A percentile compares a stretch with the other conserved stretches of the same genome.
Evolutionary conservation across 2,888 invertebrate species (phyloP).

Genomic region (Fragum whitleyi): DNA sequence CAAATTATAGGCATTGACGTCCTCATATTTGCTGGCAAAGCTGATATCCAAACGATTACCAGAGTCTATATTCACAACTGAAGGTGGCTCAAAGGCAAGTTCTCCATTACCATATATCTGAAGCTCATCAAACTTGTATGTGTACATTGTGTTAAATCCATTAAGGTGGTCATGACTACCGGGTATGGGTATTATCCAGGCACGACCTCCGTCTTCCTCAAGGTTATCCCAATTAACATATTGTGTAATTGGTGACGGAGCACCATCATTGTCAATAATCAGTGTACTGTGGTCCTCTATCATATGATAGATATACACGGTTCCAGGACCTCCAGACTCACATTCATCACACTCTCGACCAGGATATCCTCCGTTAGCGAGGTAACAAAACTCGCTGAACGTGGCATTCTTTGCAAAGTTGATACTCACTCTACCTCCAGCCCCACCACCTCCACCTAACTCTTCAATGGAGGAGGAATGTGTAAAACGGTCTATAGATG

Average conservation of each 20-base stretch:
- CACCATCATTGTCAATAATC: constrained; percentile 76
- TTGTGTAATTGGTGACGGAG: constrained; percentile 63
- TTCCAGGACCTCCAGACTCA: constrained; percentile 77
- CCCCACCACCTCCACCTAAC: constrained; percentile 67
- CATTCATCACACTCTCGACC: constrained; percentile 60
- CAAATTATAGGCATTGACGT: constrained; percentile 60
- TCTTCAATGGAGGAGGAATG: neutral
- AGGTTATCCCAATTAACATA: constrained; percentile 74
- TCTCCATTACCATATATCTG: constrained; percentile 79
- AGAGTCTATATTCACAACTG: constrained; percentile 44
- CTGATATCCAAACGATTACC: constrained; percentile 46
- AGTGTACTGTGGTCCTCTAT: constrained; percentile 73
- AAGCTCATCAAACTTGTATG: constrained; percentile 75
- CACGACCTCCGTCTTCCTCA: constrained; percentile 69
- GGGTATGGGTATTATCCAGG: constrained; percentile 78
- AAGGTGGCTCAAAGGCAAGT: constrained; percentile 73
- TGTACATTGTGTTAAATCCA: constrained; percentile 42
- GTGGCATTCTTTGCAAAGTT: constrained; percentile 74
- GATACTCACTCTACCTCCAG: constrained; percentile 76
- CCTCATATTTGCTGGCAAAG: constrained; percentile 25
- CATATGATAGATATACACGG: constrained; percentile 75
- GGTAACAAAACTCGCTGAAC: constrained; percentile 76
- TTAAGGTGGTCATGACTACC: constrained; percentile 70
- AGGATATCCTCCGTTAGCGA: constrained; percentile 73
- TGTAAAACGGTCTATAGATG: neutral